phyloP scores from a whole-genome alignment of 2,797 vertebrate species.

The Chaenodraco wilsoni region DNA sequence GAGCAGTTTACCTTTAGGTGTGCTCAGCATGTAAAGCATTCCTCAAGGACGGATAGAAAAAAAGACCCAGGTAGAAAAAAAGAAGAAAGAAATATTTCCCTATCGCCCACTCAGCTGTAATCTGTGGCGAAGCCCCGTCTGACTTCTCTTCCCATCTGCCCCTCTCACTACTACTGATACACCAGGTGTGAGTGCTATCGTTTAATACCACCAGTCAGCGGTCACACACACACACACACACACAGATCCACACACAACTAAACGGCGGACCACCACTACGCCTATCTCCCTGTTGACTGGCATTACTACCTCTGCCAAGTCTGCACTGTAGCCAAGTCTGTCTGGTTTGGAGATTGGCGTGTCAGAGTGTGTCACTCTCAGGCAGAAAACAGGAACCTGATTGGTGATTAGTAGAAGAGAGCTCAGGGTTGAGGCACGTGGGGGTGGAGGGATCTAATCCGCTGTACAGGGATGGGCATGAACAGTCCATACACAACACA shows the following conservation, averaged over 20 bases:
- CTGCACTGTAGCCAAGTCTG: conserved; percentile 56
- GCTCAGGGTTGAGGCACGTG: conserved; percentile 31
- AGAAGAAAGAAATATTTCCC: conserved; percentile 8
- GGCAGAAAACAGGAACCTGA: conserved; percentile 52
- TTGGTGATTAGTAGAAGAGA: conserved; percentile 66
- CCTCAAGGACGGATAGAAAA: conserved; percentile 23
- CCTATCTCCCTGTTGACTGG: conserved; percentile 37
- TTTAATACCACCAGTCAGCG: conserved; percentile 59
- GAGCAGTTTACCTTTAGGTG: conserved; percentile 58
- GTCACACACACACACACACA: conserved; percentile 19
- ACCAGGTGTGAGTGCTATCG: conserved; percentile 65
- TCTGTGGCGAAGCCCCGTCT: conserved; percentile 46
- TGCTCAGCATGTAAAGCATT: conserved; percentile 33
- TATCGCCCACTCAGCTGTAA: conserved; percentile 17
- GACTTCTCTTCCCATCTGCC: conserved; percentile 64
- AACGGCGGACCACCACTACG: conserved; percentile 25
- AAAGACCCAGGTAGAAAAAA: conserved; percentile 12
- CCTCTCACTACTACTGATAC: conserved; percentile 59
- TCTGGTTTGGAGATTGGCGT: conserved; percentile 47
- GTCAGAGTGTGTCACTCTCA: conserved; percentile 39
- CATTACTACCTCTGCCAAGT: conserved; percentile 51
- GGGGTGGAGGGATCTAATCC: conserved; percentile 59
- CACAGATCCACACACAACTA: conserved; percentile 38
- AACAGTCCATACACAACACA: conserved; percentile 20
- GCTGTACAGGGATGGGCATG: conserved; percentile 40